A percentile compares a stretch with the other conserved stretches of the same genome.
These are phyloP conservation scores for Pseudanteris insignis DNA, from an alignment of 2,888 invertebrate genomes.

Conservation along the genomic window DNA sequence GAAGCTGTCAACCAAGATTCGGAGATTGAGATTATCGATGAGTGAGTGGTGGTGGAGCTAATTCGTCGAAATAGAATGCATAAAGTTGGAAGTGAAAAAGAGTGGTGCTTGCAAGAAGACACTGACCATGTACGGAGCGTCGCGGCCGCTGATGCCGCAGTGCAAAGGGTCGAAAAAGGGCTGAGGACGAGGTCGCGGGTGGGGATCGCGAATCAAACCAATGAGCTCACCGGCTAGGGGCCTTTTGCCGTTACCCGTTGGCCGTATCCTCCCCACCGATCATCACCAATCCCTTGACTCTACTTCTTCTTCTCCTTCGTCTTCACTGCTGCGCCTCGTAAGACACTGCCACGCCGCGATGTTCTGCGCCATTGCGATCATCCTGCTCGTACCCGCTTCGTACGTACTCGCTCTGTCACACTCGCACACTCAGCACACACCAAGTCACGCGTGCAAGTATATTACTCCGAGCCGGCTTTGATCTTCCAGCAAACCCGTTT, in stretches of 20 bases:
- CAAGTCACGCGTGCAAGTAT: slow-evolving; percentile 48
- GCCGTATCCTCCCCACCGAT: slow-evolving; percentile 28
- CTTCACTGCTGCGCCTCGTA: too few relatives aligned
- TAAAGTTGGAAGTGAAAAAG: slow-evolving; percentile 43
- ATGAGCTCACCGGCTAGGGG: slow-evolving; percentile 57
- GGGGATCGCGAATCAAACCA: slow-evolving; percentile 57
- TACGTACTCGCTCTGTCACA: background rate
- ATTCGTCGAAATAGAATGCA: slow-evolving; percentile 53
- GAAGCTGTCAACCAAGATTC: slow-evolving; percentile 39
- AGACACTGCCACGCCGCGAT: too few relatives aligned
- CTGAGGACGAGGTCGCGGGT: slow-evolving; percentile 49
- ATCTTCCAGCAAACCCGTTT: slow-evolving; percentile 53
- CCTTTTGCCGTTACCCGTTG: slow-evolving; percentile 59
- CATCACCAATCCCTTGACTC: slow-evolving; percentile 21
- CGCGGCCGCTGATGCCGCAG: slow-evolving; percentile 28
- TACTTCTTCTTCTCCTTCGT: slow-evolving; percentile 25
- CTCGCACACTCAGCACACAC: slow-evolving; percentile 12
- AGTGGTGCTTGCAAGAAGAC: slow-evolving; percentile 40
- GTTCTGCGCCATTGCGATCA: slow-evolving; percentile 2
- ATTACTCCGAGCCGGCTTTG: slow-evolving; percentile 53
- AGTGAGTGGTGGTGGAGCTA: slow-evolving; percentile 46
- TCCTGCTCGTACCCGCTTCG: slow-evolving; percentile 18
- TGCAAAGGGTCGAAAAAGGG: slow-evolving; percentile 46
- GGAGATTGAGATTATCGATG: slow-evolving; percentile 41
- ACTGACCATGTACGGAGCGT: slow-evolving; percentile 39